These are phyloP conservation scores for Gadus macrocephalus DNA, from an alignment of 2,113 vertebrate species.

Conservation along the genomic window DNA sequence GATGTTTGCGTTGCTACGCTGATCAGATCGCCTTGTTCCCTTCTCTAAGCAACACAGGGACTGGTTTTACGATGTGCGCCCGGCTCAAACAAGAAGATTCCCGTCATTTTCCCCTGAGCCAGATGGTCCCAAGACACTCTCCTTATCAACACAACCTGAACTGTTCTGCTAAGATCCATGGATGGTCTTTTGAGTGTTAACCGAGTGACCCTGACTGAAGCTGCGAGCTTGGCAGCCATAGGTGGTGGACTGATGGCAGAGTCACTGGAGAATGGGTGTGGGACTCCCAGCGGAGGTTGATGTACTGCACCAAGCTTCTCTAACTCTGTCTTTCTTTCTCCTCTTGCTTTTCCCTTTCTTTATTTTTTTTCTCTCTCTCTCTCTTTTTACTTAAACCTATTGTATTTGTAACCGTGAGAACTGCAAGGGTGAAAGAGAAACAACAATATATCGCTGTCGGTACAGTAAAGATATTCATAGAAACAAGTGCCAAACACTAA, in stretches of 20 bases:
- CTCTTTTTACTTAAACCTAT: too few species aligned
- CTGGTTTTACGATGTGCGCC: constrained; percentile 26
- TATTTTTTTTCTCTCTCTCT: too few species aligned
- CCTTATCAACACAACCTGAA: background rate
- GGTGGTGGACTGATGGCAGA: background rate
- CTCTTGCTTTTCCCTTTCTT: too few species aligned
- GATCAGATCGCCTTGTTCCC: constrained; percentile 28
- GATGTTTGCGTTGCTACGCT: constrained; percentile 57
- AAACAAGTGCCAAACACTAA: too few species aligned
- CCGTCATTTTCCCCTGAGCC: background rate
- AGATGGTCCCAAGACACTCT: background rate
- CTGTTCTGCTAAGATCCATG: too few species aligned
- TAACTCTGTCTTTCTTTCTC: background rate
- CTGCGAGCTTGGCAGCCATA: too few species aligned
- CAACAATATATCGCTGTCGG: too few species aligned
- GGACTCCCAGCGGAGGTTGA: background rate
- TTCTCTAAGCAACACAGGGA: constrained; percentile 35
- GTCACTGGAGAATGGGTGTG: background rate
- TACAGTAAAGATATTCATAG: too few species aligned
- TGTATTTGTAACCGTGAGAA: too few species aligned
- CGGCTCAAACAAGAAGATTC: background rate
- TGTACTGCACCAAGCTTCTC: background rate
- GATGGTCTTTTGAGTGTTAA: background rate
- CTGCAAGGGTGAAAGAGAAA: too few species aligned
- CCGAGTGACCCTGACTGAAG: background rate